Conservation (phyloP, 2,113 vertebrate species). For the Pipa parva region DNA sequence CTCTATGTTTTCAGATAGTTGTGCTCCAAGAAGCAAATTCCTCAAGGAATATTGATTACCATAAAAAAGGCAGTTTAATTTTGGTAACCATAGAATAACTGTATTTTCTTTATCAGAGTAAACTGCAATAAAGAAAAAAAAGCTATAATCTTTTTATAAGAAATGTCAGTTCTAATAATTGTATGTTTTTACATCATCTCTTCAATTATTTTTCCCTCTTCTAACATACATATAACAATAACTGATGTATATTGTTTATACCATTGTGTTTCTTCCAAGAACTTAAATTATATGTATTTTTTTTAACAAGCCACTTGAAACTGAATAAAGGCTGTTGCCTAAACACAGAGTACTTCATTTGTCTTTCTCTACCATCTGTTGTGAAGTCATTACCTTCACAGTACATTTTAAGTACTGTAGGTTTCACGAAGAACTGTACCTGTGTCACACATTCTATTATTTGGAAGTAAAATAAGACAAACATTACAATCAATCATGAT, state of each 20-base stretch:
- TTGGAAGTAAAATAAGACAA: constrained; percentile 56
- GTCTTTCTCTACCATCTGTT: constrained; percentile 67
- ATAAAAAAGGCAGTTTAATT: constrained; percentile 66
- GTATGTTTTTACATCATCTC: constrained; percentile 51
- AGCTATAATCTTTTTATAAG: constrained; percentile 39
- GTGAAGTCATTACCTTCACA: constrained; percentile 59
- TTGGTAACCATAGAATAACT: constrained; percentile 66
- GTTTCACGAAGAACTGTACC: constrained; percentile 66
- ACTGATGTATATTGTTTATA: constrained; percentile 57
- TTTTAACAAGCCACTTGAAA: constrained; percentile 66
- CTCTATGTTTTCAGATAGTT: background rate
- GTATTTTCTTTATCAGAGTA: constrained; percentile 62
- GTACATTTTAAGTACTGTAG: constrained; percentile 55
- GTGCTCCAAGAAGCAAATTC: constrained; percentile 3
- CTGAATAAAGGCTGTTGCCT: constrained; percentile 74
- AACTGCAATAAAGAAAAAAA: constrained; percentile 50
- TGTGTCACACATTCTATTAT: constrained; percentile 60
- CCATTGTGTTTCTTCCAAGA: constrained; percentile 54
- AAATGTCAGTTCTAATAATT: constrained; percentile 41
- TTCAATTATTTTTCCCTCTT: constrained; percentile 49
- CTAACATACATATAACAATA: constrained; percentile 56
- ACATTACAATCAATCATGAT: constrained; percentile 35
- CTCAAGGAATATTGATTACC: constrained; percentile 21
- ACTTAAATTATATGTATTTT: constrained; percentile 64
- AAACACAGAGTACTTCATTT: constrained; percentile 68